A percentile compares a stretch with the other conserved stretches of the same genome.
These are phyloP conservation scores for Meles meles DNA, from an alignment of 2,113 vertebrate species.

Conservation along the genomic window DNA sequence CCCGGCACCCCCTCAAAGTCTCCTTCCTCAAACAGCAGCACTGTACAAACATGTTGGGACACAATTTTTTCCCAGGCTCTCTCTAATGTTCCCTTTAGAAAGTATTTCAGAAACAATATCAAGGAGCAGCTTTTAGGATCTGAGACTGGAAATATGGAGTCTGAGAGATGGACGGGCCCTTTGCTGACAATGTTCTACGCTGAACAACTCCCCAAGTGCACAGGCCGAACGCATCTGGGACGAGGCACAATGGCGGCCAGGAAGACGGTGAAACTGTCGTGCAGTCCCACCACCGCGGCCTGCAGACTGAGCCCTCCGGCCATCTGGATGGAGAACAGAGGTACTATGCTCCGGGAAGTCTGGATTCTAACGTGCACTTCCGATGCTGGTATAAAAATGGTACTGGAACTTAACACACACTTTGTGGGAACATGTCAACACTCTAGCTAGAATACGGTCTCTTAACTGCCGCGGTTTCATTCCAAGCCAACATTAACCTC, in stretches of 20 bases:
- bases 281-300: not conserved
- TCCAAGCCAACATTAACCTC: not conserved
- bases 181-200: not conserved
- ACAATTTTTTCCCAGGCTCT: not conserved
- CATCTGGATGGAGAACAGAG: not conserved
- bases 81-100: not conserved
- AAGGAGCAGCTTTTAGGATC: not conserved
- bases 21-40: not conserved
- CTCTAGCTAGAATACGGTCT: not conserved
- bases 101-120: not conserved
- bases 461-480: not conserved
- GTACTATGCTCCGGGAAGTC: not conserved
- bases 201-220: not conserved
- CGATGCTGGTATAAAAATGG: not conserved
- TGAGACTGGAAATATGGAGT: not conserved
- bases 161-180: not conserved
- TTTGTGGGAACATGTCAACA: not conserved
- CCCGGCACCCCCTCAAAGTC: not conserved
- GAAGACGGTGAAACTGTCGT: not conserved
- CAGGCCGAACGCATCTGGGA: not conserved
- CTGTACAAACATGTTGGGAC: not conserved
- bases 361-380: not conserved
- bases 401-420: not conserved
- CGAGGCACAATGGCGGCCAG: not conserved
- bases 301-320: fast-evolving